These are phyloP conservation scores for Scaptomyza montana DNA, from an alignment of 1,140 invertebrate genomes.

Conservation along the genomic window DNA sequence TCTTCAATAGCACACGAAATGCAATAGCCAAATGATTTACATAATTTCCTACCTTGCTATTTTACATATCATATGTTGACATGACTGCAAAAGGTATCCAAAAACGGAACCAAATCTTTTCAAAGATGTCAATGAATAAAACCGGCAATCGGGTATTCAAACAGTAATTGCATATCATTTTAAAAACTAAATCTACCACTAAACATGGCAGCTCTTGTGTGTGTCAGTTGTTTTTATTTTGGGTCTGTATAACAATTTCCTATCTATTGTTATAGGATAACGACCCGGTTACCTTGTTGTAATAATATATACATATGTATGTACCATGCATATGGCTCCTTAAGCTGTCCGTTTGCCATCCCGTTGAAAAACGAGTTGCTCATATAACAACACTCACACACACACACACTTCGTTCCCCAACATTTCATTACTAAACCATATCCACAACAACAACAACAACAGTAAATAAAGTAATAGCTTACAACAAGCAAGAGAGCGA, in stretches of 20 bases:
- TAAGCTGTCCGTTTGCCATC: slow-evolving; percentile 20
- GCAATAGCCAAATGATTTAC: slow-evolving; percentile 46
- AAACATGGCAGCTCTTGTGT: slow-evolving; percentile 13
- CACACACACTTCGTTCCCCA: slow-evolving; percentile 51
- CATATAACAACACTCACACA: slow-evolving; percentile 63
- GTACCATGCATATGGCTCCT: slow-evolving; percentile 33
- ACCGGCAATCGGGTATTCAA: slow-evolving; percentile 4
- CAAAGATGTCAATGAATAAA: slow-evolving; percentile 42
- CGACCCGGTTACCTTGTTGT: slow-evolving; percentile 67
- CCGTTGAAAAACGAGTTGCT: slow-evolving; percentile 69
- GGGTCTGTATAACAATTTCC: slow-evolving; percentile 68
- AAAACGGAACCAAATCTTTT: slow-evolving; percentile 29
- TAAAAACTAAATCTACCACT: slow-evolving; percentile 44
- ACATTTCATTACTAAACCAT: slow-evolving; percentile 80
- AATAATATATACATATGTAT: slow-evolving; percentile 31
- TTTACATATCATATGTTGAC: slow-evolving; percentile 20
- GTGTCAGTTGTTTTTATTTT: slow-evolving; percentile 33
- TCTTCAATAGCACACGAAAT: slow-evolving; percentile 35
- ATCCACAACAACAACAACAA: slow-evolving; percentile 57
- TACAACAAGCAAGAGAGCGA: not conserved
- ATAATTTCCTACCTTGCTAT: slow-evolving; percentile 36
- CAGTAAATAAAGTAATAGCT: slow-evolving; percentile 32
- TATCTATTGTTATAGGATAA: slow-evolving; percentile 79
- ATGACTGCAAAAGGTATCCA: slow-evolving; percentile 18
- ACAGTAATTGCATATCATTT: slow-evolving; percentile 21